A percentile compares a stretch with the other conserved stretches of the same genome.
Evolutionary conservation across 2,797 vertebrate genomes (phyloP).

Genomic region (Channa striata): DNA sequence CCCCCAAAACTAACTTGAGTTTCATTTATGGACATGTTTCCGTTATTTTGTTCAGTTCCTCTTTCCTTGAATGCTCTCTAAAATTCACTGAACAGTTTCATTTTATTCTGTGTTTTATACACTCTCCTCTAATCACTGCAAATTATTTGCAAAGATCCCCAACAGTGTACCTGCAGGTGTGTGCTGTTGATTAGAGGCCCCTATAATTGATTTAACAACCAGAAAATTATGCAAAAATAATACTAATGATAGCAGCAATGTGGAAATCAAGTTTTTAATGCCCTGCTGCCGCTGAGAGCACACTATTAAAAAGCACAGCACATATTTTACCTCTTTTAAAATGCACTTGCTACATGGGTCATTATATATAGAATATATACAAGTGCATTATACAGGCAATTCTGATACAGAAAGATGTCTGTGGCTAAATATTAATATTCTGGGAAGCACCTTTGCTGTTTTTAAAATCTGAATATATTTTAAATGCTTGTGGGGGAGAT

Average conservation of each 20-base stretch:
- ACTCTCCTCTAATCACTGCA: slow-evolving; percentile 45
- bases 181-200: slow-evolving; percentile 54
- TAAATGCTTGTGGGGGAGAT: slow-evolving; percentile 1
- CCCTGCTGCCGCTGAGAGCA: slow-evolving; percentile 8
- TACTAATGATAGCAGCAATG: slow-evolving; percentile 39
- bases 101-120: background rate
- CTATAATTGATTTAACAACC: slow-evolving; percentile 57
- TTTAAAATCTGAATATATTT: slow-evolving; percentile 26
- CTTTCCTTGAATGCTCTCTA: background rate
- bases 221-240: slow-evolving; percentile 54
- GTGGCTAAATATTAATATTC: slow-evolving; percentile 2
- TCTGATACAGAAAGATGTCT: slow-evolving; percentile 12
- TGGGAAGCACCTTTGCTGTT: slow-evolving; percentile 19
- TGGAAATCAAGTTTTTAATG: slow-evolving; percentile 48
- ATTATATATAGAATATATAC: background rate
- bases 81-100: slow-evolving; percentile 31
- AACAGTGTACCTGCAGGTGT: slow-evolving; percentile 50
- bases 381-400: slow-evolving; percentile 10
- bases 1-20: slow-evolving; percentile 14
- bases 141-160: slow-evolving; percentile 51
- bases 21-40: slow-evolving; percentile 5
- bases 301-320: background rate
- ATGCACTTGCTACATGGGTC: slow-evolving; percentile 9
- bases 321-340: slow-evolving; percentile 22
- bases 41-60: slow-evolving; percentile 8